Conservation (phyloP, 2,113 vertebrate species). For the Beaufortia kweichowensis region DNA sequence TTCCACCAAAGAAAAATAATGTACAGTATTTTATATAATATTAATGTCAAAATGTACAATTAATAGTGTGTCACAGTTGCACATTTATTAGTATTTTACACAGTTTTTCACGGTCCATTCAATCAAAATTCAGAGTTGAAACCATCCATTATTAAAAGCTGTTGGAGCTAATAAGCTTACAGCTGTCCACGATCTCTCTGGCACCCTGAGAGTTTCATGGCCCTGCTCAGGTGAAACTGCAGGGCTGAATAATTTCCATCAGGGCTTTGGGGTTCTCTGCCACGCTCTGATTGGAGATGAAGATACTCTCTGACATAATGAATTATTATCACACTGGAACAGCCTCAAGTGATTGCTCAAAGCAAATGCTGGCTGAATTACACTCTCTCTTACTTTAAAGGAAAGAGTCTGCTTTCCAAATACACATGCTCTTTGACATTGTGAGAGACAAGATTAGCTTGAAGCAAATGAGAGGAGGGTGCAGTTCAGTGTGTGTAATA, state of each 20-base stretch:
- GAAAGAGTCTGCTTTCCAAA: background rate
- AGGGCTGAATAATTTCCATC: constrained; percentile 31
- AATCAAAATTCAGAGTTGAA: background rate
- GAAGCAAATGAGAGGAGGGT: background rate
- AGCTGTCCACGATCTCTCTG: constrained; percentile 16
- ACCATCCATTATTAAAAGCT: background rate
- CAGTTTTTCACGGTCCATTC: too few species aligned
- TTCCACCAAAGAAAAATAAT: too few species aligned
- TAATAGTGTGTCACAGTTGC: too few species aligned
- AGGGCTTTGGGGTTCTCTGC: constrained; percentile 27
- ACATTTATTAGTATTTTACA: too few species aligned
- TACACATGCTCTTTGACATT: constrained; percentile 3
- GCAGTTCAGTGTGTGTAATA: background rate
- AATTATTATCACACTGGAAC: constrained; percentile 37
- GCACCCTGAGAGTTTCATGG: background rate
- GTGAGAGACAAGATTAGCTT: background rate
- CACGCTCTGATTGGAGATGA: constrained; percentile 7
- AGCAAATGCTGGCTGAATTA: constrained; percentile 10
- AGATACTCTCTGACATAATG: constrained; percentile 33
- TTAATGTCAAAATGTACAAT: too few species aligned
- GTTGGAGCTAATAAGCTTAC: background rate
- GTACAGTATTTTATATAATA: too few species aligned
- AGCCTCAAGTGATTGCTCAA: constrained; percentile 31
- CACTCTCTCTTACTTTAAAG: background rate
- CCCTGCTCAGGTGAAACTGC: constrained; percentile 41